These are phyloP conservation scores for Megalopta genalis DNA, from an alignment of 1,140 invertebrate genomes.

Conservation along the genomic window DNA sequence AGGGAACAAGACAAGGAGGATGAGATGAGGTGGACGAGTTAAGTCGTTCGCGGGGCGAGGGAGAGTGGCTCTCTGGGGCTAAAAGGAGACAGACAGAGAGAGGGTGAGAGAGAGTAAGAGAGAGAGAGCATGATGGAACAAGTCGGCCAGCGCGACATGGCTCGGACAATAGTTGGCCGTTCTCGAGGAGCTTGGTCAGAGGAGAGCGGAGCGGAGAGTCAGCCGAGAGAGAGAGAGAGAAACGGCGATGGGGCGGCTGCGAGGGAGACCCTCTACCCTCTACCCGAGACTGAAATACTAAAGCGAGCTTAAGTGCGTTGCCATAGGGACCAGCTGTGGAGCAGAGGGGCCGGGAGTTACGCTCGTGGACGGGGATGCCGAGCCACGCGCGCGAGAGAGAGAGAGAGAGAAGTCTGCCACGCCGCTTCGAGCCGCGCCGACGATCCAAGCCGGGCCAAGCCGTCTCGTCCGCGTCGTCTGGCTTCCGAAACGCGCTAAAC, in stretches of 20 bases:
- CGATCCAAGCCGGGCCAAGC: no score
- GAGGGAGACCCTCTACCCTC: slow-evolving; percentile 53
- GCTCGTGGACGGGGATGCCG: slow-evolving; percentile 12
- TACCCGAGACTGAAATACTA: slow-evolving; percentile 67
- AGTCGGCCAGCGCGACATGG: slow-evolving; percentile 29
- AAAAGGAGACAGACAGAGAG: no score
- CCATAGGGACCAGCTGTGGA: slow-evolving; percentile 66
- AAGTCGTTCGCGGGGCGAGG: not conserved
- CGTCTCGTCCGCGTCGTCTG: not conserved
- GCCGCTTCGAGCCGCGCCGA: slow-evolving; percentile 8
- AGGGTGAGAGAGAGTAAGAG: not conserved
- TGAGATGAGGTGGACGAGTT: not conserved
- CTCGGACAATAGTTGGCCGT: slow-evolving; percentile 46
- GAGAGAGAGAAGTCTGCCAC: slow-evolving; percentile 33
- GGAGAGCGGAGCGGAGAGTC: not conserved
- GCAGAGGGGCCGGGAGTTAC: slow-evolving; percentile 17
- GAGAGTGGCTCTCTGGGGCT: not conserved
- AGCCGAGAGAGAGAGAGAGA: slow-evolving; percentile 7
- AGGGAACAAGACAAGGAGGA: not conserved
- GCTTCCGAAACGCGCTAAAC: slow-evolving; percentile 45
- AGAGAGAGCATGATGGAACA: not conserved
- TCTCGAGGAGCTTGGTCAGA: not conserved
- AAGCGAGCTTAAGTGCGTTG: slow-evolving; percentile 73
- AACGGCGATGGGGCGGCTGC: slow-evolving; percentile 22
- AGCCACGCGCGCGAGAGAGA: no score